These are phyloP conservation scores for Entomobrya proxima DNA, from an alignment of 2,888 invertebrate genomes.

Conservation along the genomic window DNA sequence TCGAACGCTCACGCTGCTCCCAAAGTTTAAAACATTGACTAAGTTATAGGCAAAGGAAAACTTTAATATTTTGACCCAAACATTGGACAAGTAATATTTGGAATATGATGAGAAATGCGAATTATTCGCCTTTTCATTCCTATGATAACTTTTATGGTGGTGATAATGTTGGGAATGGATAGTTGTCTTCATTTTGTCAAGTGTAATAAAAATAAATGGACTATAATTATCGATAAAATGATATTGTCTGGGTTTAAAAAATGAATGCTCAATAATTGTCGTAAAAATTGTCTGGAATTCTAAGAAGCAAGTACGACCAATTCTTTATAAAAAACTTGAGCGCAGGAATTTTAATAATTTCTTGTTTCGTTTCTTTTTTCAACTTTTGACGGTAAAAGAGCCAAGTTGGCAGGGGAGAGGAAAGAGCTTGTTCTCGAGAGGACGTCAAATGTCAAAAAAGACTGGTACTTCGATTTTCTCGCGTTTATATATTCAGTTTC, in stretches of 20 bases:
- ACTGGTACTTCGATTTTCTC: constrained; percentile 56
- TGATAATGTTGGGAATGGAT: neutral
- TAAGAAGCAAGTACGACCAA: neutral
- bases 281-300: neutral
- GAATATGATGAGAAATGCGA: constrained; percentile 53
- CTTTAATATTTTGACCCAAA: constrained; percentile 69
- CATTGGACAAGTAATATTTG: constrained; percentile 60
- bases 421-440: constrained; percentile 41
- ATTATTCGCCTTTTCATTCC: constrained; percentile 48
- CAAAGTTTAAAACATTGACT: constrained; percentile 67
- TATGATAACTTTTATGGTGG: constrained; percentile 23
- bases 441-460: constrained; percentile 63
- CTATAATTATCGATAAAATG: neutral
- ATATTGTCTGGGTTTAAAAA: neutral
- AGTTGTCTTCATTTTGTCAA: constrained; percentile 34
- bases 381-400: neutral
- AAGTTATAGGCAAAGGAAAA: constrained; percentile 69
- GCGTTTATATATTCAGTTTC: constrained; percentile 62
- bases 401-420: neutral
- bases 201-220: too few relatives aligned
- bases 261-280: neutral
- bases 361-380: neutral
- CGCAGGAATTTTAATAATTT: neutral
- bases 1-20: constrained; percentile 63
- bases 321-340: neutral